Conservation (phyloP, 2,797 vertebrate species). For the Artibeus lituratus region DNA sequence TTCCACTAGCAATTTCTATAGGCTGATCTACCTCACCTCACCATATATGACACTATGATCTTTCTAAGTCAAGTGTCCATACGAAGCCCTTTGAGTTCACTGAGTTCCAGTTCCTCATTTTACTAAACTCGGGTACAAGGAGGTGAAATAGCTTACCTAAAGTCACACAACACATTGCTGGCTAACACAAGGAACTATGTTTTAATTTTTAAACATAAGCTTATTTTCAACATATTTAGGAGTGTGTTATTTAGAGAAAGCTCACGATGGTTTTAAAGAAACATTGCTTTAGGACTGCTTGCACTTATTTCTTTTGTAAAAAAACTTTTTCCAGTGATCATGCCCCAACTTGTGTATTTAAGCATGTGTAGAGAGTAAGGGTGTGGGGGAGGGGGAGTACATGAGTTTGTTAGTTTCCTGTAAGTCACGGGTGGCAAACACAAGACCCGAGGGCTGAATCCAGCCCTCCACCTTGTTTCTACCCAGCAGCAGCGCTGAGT, state of each 20-base stretch:
- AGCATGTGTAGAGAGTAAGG: not conserved
- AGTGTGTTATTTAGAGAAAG: not conserved
- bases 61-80: not conserved
- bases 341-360: not conserved
- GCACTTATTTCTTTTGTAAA: not conserved
- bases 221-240: not conserved
- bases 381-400: no score
- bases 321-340: not conserved
- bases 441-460: no score
- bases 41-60: rapidly evolving
- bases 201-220: not conserved
- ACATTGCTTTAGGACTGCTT: not conserved
- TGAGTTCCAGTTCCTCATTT: not conserved
- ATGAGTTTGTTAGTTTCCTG: no score
- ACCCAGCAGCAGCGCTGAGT: no score
- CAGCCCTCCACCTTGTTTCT: no score
- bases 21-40: not conserved
- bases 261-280: not conserved
- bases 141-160: not conserved
- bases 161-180: not conserved
- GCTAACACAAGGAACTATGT: not conserved
- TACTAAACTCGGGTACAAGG: not conserved
- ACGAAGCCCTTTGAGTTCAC: not conserved
- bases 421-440: no score
- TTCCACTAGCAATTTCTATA: not conserved